Base-by-base conservation (phyloP, 1,140 invertebrate genomes). In the Apis dorsata region DNA sequence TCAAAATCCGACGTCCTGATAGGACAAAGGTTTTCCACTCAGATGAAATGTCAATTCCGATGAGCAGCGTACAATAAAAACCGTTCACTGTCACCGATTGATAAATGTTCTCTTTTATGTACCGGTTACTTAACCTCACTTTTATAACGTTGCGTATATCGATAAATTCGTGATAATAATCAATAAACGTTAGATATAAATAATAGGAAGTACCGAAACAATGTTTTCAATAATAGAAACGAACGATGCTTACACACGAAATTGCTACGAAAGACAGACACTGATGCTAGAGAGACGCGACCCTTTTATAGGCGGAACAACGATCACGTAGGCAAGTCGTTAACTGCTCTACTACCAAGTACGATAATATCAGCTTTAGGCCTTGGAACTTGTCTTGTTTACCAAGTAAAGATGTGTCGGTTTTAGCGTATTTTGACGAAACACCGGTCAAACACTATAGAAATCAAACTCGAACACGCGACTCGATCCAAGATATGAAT, bases 301-400 rank as follows among this genome's bases (percentile, higher is more conserved):
- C 84, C 84, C 88, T 92, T 92, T 92, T 87, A 87, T 87, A 87
- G 55, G 49, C 91, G 91, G 85, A 86, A 66, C 90, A 75, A 70
- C 77, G 86, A 91, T 88, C 91, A 91, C 91, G 90, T 91, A 92
- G 86, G 88, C 90, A 80, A 81, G 71, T 63, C 62, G 79, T 59
- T 71, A 68, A 62, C 77, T 69, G 83, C 55, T 86, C 75, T 90
- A 90, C 86, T 88, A 88, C 78, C 86, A 71, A 85, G 77, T 69
- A 70, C 87, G 88, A 89, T 87, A 82, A 90, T 86, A 88, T 89
- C 83, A 83, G 66, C 62, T 82, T 49, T 73, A 74, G 83, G 87
- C 88, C 89, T 89, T 90, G 89, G 84, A 85, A 86, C 84, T 86
- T 78, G 63, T 79, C 85, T 86, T 87, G 81, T 87, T 87, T 87